Evolutionary conservation across 2,113 vertebrate species (phyloP), one percentile per base, ranked within the genome.

Genomic region (Podilymbus podiceps): DNA sequence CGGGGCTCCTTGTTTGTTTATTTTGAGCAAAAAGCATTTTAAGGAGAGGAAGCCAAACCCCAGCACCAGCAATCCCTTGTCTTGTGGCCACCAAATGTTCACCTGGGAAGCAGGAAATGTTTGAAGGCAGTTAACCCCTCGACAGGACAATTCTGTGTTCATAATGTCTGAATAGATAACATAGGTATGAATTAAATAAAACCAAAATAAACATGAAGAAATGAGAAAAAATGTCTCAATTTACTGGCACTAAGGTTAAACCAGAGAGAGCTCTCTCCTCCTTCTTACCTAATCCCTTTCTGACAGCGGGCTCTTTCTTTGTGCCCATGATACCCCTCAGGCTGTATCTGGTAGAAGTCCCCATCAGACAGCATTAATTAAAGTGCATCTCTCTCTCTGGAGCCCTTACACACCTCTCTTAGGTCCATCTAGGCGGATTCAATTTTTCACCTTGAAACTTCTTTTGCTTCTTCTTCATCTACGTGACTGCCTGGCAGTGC

Each of bases 401-500:
- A 88, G 72, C 33, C 31, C 56, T 91, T 12, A 27, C 40, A 38
- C 2, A 8, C 17, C 18, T 50, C 71, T 74, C 42, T 50, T 58
- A 31, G 25, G 8, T n/a, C 22, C 28, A 42, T 52, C 22, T 11
- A 59, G 35, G 33, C 25, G 77, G 63, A 73, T 33, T 35, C 22
- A 60, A 4, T 90, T 88, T 84, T 69, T 86, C 27, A 52, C 64
- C 85, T 75, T 59, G 66, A 58, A 91, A 63, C 24, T 84, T 53
- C 60, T 74, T 85, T 44, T 73, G 17, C 42, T 69, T 0, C 33
- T 52, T 58, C 22, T n/a, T 85, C 64, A 77, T 66, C 47, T 55
- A 4, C 2, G 16, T n/a, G 67, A 19, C 63, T 75, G 52, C 14
- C 60, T 50, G 38, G 42, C 42, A 0, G 0, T n/a, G 38, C 64